Evolutionary conservation across 2,888 invertebrate species (phyloP), one percentile per base, ranked within the genome.

Genomic region (Drosophila trichaetosa): DNA sequence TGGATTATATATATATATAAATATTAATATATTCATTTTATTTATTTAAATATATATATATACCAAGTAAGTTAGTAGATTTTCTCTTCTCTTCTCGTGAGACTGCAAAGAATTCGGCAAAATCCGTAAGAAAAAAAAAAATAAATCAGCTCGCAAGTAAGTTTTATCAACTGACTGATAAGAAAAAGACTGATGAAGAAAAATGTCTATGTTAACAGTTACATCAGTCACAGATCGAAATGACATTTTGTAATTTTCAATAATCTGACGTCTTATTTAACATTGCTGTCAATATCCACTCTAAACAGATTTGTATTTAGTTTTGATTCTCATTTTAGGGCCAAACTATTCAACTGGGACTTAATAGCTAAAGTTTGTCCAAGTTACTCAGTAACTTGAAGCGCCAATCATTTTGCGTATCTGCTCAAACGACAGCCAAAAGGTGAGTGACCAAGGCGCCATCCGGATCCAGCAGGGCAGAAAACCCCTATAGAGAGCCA

Each of bases 391-490:
- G 74, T 92, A 93, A 64, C 91, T 79, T 53, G 93, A 92, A 29
- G 95, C 95, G 33, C 96, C 96, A 71, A 95, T 93, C 77, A 94
- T 93, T 76, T 94, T 92, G 93, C 95, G 94, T 73, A 98, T 96
- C 92, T 98, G 96, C 93, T 98, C 98, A 90, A 98, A 98, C 0
- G 97, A 96, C 74, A 98, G 94, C 98, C 98, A 98, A 94, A 98
- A 98, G 49, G 97, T 97, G 16, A 98, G 94, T 0, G 98, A 98
- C 98, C 98, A 98, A 0, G 98, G 98, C 0, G 98, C 98, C 94
- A 98, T 96, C 68, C 98, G 94, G 92, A 98, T 95, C 97, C 98
- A 98, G 40, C 98, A 96, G 0, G 98, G 98, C 71, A 98, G 93
- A 93, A 99, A 98, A 29, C 98, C 98, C 94, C 98, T 98, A 93